phyloP scores from a whole-genome alignment of 92 coral and sea anemone species.

The Zoanthus sansibaricus region DNA sequence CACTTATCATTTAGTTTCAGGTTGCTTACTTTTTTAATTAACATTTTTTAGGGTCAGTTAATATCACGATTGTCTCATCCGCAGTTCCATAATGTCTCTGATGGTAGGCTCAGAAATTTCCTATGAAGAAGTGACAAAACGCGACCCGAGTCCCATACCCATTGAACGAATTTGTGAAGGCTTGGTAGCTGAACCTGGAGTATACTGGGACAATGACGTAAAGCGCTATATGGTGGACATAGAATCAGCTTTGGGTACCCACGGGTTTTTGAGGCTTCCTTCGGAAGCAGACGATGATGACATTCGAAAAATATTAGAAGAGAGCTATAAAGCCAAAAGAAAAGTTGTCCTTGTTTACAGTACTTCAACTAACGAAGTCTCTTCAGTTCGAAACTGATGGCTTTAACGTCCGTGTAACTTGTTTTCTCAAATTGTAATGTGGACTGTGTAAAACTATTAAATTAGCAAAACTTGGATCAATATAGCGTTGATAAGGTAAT shows the following conservation, averaged over 20 bases:
- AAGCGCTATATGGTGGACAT: conserved; percentile 68
- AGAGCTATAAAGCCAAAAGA: conserved; percentile 45
- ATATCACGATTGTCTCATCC: too few species aligned
- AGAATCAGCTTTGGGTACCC: conserved; percentile 60
- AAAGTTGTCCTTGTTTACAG: conserved; percentile 59
- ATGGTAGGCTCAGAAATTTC: conserved; percentile 9
- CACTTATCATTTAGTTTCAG: too few species aligned
- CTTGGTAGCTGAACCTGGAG: conserved; percentile 62
- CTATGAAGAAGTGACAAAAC: conserved; percentile 38
- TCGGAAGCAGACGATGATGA: conserved; percentile 51
- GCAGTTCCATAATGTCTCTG: conserved; percentile 8
- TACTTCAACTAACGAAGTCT: conserved; percentile 57
- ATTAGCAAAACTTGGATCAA: too few species aligned
- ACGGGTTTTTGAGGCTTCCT: conserved; percentile 68
- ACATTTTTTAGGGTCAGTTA: too few species aligned
- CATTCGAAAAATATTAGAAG: conserved; percentile 53
- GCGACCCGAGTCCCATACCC: conserved; percentile 41
- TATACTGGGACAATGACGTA: conserved; percentile 72
- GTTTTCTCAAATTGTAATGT: too few species aligned
- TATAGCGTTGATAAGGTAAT: too few species aligned
- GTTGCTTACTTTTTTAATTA: too few species aligned
- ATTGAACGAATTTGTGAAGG: conserved; percentile 62
- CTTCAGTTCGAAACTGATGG: conserved; percentile 31
- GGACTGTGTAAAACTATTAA: too few species aligned
- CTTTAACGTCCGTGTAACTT: not conserved